Evolutionary conservation across 2,113 vertebrate genomes (phyloP).

Genomic region (Xyrauchen texanus): DNA sequence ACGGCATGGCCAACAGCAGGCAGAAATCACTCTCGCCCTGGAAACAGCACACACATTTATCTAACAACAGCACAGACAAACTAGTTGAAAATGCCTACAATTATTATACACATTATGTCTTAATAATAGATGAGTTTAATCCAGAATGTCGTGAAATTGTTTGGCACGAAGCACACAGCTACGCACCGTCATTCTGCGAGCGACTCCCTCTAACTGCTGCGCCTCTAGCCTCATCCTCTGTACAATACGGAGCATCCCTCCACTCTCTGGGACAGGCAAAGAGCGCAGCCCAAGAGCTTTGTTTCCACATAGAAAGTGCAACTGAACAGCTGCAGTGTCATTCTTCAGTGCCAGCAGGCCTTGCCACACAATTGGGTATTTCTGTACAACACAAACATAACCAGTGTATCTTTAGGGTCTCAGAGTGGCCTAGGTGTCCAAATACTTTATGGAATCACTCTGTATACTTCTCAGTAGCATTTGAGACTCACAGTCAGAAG

Average conservation of each 20-base stretch:
- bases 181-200: constrained; percentile 94
- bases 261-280: constrained; percentile 88
- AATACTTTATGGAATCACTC: no score
- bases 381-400: constrained; percentile 69
- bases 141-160: no score
- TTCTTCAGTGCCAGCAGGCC: constrained; percentile 95
- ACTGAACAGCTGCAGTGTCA: constrained; percentile 93
- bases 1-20: constrained; percentile 92
- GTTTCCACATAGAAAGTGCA: constrained; percentile 96
- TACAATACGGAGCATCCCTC: constrained; percentile 87
- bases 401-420: neutral
- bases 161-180: constrained; percentile 1
- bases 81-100: no score
- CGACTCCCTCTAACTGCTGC: constrained; percentile 91
- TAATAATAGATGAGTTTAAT: no score
- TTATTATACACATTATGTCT: no score
- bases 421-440: no score
- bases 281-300: constrained; percentile 93
- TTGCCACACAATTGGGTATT: constrained; percentile 98
- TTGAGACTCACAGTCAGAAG: constrained; percentile 84
- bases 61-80: neutral
- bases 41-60: constrained; percentile 3
- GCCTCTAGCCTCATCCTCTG: constrained; percentile 96
- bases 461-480: no score
- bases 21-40: constrained; percentile 97